Evolutionary conservation across 2,113 vertebrate species (phyloP), one percentile per base, ranked within the genome.

Genomic region (Phainopepla nitens): DNA sequence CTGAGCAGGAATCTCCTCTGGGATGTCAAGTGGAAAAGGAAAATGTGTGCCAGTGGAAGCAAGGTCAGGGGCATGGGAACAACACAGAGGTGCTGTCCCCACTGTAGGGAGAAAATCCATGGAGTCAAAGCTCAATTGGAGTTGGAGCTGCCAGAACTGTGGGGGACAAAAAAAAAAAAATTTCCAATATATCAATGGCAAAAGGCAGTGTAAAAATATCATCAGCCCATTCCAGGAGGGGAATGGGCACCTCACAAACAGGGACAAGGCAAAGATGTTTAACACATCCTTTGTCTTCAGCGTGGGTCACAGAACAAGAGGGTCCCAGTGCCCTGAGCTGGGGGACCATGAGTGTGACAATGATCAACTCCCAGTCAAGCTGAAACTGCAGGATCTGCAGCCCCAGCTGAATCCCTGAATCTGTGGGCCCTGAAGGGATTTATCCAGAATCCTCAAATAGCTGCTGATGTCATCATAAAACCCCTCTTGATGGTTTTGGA

Each of bases 41-140:
- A 61, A 25, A 47, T 61, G 39, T 41, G 47, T 68, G 54, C 47
- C 47, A 54, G 21, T 41, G 70, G 47, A 11, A 82, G 29, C 69
- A 60, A 41, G 61, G 62, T 15, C 70, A 41, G 62, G 47, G 35
- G 4, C 15, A 3, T 35, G 79, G 47, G 62, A 42, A 16, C 54
- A 54, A 6, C 53, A 45, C 53, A 41, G 29, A 54, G 45, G 15
- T 68, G 78, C 69, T 53, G n/a, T 75, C n/a, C 11, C 20, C 23
- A 5, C n/a, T 22, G 1, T 0, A 22, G 70, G 41, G 70, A 54
- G 24, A 54, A 82, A 35, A 47, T 25, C 17, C 9, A 2, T 3
- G 16, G 60, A 78, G 13, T 51, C 41, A 53, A 17, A 68, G 41
- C 70, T 47, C 79, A 19, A 1, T 0, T 82, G 84, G 47, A 39